Base-by-base conservation (phyloP, 1,140 invertebrate genomes). In the Lucilia cuprina region DNA sequence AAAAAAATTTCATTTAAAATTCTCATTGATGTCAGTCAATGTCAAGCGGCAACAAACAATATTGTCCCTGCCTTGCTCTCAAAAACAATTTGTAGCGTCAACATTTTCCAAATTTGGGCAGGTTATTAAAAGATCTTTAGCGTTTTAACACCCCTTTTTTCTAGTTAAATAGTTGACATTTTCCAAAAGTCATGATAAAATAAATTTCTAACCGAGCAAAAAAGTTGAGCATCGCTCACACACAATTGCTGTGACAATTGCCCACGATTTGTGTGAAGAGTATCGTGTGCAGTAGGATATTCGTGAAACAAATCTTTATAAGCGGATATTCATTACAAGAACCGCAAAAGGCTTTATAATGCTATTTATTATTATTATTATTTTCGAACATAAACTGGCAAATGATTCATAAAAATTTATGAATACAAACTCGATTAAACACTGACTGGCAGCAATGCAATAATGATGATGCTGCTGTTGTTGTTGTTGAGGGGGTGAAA, bases 241-340 rank as follows among this genome's bases (percentile, higher is more conserved):
- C 7, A 70, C 65, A 70, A 70, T 70, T 70, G 65, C 17, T 70
- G 65, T 70, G 65, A 70, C 65, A 70, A 70, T 70, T 70, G 65
- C 65, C 65, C 10, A 70, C 65, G 65, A 70, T 70, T 70, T 70
- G n/a, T 70, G 65, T n/a, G n/a, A n/a, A 21, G 65, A 70, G 17
- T 70, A 7, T 21, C 19, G n/a, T 21, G 5, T 70, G 1, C 21
- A 10, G 17, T n/a, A 60, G 5, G 14, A n/a, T 60, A n/a, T 60
- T 60, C 14, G 55, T 9, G n/a, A 70, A 65, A 21, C 65, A 70
- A 19, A 70, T 70, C 19, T 70, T 19, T 70, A 21, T 70, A 70
- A 70, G 65, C 65, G 75, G 75, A 78, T 78, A 78, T 78, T 78
- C 75, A 78, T 78, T 78, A 78, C 75, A 47, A 19, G 14, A 47